Evolutionary conservation across 2,113 vertebrate species (phyloP).

Genomic region (Sprattus sprattus): DNA sequence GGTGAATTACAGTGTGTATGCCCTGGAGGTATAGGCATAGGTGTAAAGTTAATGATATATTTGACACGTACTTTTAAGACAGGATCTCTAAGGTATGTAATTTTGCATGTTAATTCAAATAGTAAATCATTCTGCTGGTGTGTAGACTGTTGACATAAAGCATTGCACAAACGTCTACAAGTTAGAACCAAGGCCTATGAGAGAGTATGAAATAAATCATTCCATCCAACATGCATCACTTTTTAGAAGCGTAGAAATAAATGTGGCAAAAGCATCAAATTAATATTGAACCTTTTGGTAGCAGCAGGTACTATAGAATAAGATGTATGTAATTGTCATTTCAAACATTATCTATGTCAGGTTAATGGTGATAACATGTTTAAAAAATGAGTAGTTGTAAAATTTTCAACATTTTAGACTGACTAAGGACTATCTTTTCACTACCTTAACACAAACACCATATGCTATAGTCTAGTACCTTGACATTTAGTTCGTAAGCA

Average conservation of each 20-base stretch:
- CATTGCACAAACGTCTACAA: slow-evolving; percentile 37
- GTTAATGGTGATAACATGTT: too few species aligned
- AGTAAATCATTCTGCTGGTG: slow-evolving; percentile 29
- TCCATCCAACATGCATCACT: too few species aligned
- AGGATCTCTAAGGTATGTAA: slow-evolving; percentile 5
- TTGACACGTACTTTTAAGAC: not conserved
- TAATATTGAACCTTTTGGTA: too few species aligned
- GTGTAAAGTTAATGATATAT: slow-evolving; percentile 4
- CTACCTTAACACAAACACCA: not conserved
- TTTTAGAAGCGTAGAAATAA: too few species aligned
- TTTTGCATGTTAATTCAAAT: slow-evolving; percentile 20
- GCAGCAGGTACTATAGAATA: too few species aligned
- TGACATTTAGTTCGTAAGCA: not conserved
- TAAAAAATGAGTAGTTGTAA: too few species aligned
- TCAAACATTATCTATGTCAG: too few species aligned
- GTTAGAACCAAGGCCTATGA: slow-evolving; percentile 36
- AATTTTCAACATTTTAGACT: too few species aligned
- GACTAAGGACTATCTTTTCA: not conserved
- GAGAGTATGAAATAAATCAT: not conserved
- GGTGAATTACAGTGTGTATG: not conserved
- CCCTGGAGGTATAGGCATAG: not conserved
- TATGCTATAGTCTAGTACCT: not conserved
- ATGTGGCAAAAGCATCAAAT: too few species aligned
- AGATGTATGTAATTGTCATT: too few species aligned
- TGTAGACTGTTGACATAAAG: slow-evolving; percentile 24